A percentile compares a stretch with the other conserved stretches of the same genome.
Conservation (phyloP, 2,113 vertebrate species). For the Indicator maculatus region DNA sequence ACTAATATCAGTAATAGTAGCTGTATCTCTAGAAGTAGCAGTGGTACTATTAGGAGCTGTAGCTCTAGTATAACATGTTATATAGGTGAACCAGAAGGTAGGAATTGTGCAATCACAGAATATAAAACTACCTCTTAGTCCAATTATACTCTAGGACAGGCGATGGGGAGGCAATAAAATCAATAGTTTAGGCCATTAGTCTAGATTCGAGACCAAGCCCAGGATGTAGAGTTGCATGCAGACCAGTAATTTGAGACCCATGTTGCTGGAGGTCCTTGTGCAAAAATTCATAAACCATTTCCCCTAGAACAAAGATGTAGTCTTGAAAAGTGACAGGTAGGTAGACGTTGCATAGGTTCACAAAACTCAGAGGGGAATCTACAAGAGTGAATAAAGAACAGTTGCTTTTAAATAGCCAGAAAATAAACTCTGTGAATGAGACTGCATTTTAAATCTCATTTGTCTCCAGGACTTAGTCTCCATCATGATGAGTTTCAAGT, state of each 20-base stretch:
- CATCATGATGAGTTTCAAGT: neutral
- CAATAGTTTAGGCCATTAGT: neutral
- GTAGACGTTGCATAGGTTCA: rapidly evolving
- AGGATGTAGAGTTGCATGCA: neutral
- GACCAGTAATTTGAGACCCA: neutral
- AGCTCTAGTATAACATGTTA: neutral
- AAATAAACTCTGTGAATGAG: neutral
- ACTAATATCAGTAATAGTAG: neutral
- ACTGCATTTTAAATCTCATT: neutral
- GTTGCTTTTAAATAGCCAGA: neutral
- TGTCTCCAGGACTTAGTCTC: neutral
- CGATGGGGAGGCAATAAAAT: neutral
- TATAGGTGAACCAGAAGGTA: neutral
- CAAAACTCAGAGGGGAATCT: rapidly evolving
- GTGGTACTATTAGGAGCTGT: neutral
- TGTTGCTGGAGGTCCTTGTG: neutral
- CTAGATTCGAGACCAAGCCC: neutral
- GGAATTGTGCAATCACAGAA: neutral
- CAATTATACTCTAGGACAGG: neutral
- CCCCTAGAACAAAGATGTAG: neutral
- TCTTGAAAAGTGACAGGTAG: rapidly evolving
- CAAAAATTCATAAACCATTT: neutral
- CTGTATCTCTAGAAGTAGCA: neutral
- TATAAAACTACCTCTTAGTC: neutral
- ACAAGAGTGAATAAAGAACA: neutral